Evolutionary conservation across 1,140 invertebrate genomes (phyloP), one percentile per base, ranked within the genome.

Genomic region (honey bee (Apis mellifera)): DNA sequence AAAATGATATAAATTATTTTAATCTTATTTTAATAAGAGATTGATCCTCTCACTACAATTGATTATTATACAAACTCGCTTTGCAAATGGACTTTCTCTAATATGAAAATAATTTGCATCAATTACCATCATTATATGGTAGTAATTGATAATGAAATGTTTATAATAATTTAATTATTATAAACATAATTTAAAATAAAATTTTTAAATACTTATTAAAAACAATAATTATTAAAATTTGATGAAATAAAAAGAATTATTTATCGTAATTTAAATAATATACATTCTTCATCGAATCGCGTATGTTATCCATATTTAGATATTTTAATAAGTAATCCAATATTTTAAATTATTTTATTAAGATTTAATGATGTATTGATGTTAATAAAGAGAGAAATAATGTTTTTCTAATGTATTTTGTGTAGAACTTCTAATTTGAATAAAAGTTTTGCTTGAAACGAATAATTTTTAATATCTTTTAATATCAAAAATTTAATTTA

Each of bases 51-150:
- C 52, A 32, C 70, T n/a, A n/a, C 7, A 42, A n/a, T 74, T 21
- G 13, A 74, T 74, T 74, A 60, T 74, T 60, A 74, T 74, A 32
- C 71, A 74, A 74, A 73, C 71, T 15, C 23, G 32, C 57, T 60
- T 48, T 57, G 15, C 57, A 50, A 48, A 19, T 42, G 32, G 13
- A 48, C 71, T 74, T 74, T 74, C 71, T 48, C 57, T n/a, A 15
- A 15, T 48, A 21, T 32, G 21, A 19, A 21, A 50, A 23, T 74
- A 60, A 59, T 59, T 60, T 62, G 4, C n/a, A 62, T 74, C 13
- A 42, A 74, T 74, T 74, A 48, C 32, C 42, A 60, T 48, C 15
- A 15, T 74, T n/a, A 7, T 13, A 26, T 9, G 9, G 12, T 48
- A 21, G 32, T 21, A 21, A 7, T 9, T 19, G 23, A 72, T 59